Percentiles rank a stretch among this genome's conserved stretches.
Evolutionary conservation across 2,888 invertebrate genomes (phyloP).

Genomic region (Drosophila niveifrons): DNA sequence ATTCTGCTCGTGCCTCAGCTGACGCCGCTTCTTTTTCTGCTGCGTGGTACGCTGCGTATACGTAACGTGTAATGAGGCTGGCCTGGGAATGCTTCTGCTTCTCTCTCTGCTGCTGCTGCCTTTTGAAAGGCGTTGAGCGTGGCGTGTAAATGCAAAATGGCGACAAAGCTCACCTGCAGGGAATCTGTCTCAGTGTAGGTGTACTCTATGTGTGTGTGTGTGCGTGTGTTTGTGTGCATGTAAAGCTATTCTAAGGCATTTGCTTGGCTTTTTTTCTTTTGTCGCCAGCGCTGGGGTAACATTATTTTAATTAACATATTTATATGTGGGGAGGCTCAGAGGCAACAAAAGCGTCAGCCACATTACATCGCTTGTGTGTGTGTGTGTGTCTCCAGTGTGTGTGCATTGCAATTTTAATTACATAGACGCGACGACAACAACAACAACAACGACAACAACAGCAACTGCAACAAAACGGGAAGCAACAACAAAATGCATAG

Average conservation of each 20-base stretch:
- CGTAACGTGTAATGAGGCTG: slow-evolving; percentile 73
- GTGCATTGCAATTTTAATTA: slow-evolving; percentile 79
- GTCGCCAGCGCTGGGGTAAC: slow-evolving; percentile 70
- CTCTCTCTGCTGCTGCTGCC: slow-evolving; percentile 35
- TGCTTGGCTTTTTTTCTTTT: slow-evolving; percentile 57
- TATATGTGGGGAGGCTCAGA: slow-evolving; percentile 60
- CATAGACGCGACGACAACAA: slow-evolving; percentile 50
- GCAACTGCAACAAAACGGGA: slow-evolving; percentile 14
- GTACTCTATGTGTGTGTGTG: background rate
- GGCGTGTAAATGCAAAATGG: slow-evolving; percentile 82
- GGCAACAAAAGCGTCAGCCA: slow-evolving; percentile 58
- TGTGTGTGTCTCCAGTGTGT: slow-evolving; percentile 29
- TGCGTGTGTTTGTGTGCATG: slow-evolving; percentile 31
- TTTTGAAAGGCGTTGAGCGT: slow-evolving; percentile 78
- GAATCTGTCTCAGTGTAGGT: slow-evolving; percentile 26
- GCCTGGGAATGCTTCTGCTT: slow-evolving; percentile 55
- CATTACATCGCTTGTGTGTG: slow-evolving; percentile 29
- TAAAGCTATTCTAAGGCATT: slow-evolving; percentile 77
- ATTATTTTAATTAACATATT: slow-evolving; percentile 84
- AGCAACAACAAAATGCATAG: slow-evolving; percentile 30
- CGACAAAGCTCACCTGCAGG: slow-evolving; percentile 83
- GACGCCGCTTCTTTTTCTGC: slow-evolving; percentile 17
- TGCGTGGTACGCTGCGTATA: slow-evolving; percentile 61
- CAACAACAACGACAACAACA: slow-evolving; percentile 26
- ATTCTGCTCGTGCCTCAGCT: slow-evolving; percentile 50